These are phyloP conservation scores for Gymnoscopelus braueri DNA, from an alignment of 2,797 vertebrate species.

Conservation along the genomic window DNA sequence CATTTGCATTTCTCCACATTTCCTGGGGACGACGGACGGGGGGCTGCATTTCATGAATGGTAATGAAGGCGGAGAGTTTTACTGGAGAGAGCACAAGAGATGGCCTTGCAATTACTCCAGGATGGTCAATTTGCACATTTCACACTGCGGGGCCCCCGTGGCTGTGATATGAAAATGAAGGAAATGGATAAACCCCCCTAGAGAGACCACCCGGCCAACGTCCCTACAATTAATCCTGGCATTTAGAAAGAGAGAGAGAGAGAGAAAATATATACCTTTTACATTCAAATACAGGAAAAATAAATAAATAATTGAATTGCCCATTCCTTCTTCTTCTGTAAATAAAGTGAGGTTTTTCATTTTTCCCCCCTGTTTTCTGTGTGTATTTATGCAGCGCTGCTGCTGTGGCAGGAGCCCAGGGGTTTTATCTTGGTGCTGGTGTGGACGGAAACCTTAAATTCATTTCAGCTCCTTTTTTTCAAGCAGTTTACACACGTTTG, in stretches of 20 bases:
- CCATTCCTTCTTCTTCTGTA: slow-evolving; percentile 34
- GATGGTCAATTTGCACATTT: slow-evolving; percentile 80
- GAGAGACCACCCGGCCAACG: slow-evolving; percentile 40
- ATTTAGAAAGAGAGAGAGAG: slow-evolving; percentile 63
- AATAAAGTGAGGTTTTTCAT: slow-evolving; percentile 39
- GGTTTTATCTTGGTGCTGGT: slow-evolving; percentile 46
- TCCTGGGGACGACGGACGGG: slow-evolving; percentile 61
- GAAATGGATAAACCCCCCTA: slow-evolving; percentile 73
- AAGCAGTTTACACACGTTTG: slow-evolving; percentile 23
- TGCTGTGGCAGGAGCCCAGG: slow-evolving; percentile 45
- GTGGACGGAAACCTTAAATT: slow-evolving; percentile 49
- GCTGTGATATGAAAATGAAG: slow-evolving; percentile 81
- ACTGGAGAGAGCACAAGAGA: slow-evolving; percentile 76
- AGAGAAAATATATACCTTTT: slow-evolving; percentile 50
- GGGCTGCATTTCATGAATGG: slow-evolving; percentile 85
- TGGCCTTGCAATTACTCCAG: slow-evolving; percentile 79
- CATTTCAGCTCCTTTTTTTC: slow-evolving; percentile 51
- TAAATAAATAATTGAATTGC: slow-evolving; percentile 20
- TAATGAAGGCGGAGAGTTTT: slow-evolving; percentile 81
- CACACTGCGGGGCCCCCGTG: slow-evolving; percentile 62
- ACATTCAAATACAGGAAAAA: slow-evolving; percentile 58
- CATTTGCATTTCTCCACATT: slow-evolving; percentile 83
- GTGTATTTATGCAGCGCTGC: slow-evolving; percentile 45
- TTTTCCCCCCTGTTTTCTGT: slow-evolving; percentile 25
- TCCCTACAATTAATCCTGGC: slow-evolving; percentile 75